Conservation (phyloP, 2,113 vertebrate genomes). For the Zootoca vivipara region DNA sequence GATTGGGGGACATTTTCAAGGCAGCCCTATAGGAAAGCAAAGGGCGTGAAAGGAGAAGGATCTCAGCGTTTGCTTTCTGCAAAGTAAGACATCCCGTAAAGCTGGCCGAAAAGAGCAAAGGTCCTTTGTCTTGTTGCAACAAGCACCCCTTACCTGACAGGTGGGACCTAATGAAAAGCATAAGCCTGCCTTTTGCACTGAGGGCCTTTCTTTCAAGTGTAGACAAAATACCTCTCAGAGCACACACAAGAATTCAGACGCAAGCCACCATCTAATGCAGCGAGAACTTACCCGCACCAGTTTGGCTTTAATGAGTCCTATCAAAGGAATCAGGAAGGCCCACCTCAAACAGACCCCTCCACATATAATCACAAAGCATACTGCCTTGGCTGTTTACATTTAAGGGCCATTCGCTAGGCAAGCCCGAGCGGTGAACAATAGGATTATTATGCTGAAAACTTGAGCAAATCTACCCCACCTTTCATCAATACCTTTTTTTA, state of each 20-base stretch:
- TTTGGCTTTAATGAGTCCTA: constrained; percentile 61
- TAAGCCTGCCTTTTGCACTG: constrained; percentile 43
- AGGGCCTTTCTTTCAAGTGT: constrained; percentile 31
- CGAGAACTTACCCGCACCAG: constrained; percentile 47
- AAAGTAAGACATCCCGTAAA: constrained; percentile 31
- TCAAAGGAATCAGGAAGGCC: constrained; percentile 61
- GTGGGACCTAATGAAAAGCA: constrained; percentile 37
- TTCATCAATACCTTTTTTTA: constrained; percentile 56
- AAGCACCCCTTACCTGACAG: constrained; percentile 26
- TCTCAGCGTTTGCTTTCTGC: constrained; percentile 21
- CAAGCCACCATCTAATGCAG: constrained; percentile 52
- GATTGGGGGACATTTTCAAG: not conserved
- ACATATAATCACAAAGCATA: constrained; percentile 43
- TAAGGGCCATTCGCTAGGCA: constrained; percentile 55
- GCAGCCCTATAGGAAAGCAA: not conserved
- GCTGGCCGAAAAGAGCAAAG: constrained; percentile 43
- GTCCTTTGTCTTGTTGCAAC: constrained; percentile 36
- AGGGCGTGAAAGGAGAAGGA: constrained; percentile 27
- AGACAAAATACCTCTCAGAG: constrained; percentile 59
- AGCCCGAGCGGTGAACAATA: constrained; percentile 57
- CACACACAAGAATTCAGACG: constrained; percentile 42
- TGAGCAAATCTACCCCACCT: constrained; percentile 67
- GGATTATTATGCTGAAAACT: constrained; percentile 64
- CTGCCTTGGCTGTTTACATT: constrained; percentile 57
- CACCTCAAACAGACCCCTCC: constrained; percentile 56